A percentile compares a stretch with the other conserved stretches of the same genome.
phyloP scores from a whole-genome alignment of 2,113 vertebrate genomes.

The Trochalopteron elliotii region DNA sequence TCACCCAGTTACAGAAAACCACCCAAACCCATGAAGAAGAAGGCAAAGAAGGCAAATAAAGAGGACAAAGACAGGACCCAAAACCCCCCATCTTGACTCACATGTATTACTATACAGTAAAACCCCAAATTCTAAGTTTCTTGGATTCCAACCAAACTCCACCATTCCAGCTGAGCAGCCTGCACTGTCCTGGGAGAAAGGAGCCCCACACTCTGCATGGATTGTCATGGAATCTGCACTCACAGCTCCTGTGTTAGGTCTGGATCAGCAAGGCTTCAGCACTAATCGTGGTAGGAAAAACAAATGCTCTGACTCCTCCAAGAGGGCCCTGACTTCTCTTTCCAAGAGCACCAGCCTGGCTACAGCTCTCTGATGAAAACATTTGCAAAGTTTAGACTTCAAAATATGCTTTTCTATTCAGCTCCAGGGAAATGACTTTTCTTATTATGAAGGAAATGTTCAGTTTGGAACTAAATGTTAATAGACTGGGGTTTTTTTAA shows the following conservation, averaged over 20 bases:
- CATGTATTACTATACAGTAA: too few relatives aligned
- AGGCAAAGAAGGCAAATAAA: too few relatives aligned
- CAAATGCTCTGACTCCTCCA: background rate
- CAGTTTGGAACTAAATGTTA: background rate
- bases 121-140: too few relatives aligned
- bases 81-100: too few relatives aligned
- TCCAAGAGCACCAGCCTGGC: background rate
- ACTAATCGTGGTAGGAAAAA: background rate
- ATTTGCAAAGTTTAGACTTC: background rate
- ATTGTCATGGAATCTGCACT: background rate
- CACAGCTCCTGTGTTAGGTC: background rate
- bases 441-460: background rate
- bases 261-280: background rate
- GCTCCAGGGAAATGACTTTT: background rate
- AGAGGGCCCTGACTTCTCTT: background rate
- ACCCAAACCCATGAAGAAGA: too few relatives aligned
- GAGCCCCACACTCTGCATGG: background rate
- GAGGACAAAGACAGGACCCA: too few relatives aligned
- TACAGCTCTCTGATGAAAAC: background rate
- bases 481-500: background rate
- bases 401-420: background rate
- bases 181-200: background rate
- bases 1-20: too few relatives aligned
- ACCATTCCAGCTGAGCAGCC: background rate
- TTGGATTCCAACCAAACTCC: too few relatives aligned